Conservation (phyloP, 2,797 vertebrate species). For the Spinus pinus region DNA sequence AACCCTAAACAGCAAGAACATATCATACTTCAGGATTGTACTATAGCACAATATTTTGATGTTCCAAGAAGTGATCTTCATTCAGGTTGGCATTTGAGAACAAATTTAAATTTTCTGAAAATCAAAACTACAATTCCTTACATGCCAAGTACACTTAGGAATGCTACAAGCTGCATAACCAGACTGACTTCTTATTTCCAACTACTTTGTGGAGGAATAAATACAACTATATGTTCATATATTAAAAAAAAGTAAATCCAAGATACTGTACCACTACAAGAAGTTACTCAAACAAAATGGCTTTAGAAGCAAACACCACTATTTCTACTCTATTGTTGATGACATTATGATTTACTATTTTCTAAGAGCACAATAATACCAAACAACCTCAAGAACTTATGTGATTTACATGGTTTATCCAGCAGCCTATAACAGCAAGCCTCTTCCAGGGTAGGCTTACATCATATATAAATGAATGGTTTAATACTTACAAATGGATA, state of each 20-base stretch:
- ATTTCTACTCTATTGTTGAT: not conserved
- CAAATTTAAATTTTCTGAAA: not conserved
- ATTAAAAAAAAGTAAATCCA: not conserved
- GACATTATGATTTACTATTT: not conserved
- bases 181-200: not conserved
- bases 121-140: not conserved
- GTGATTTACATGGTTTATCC: not conserved
- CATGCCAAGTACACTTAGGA: not conserved
- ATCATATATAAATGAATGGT: not conserved
- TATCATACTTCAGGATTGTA: not conserved
- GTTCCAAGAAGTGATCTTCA: not conserved
- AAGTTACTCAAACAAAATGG: not conserved
- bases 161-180: not conserved
- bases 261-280: not conserved
- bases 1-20: not conserved
- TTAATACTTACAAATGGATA: not conserved
- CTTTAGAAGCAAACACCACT: not conserved
- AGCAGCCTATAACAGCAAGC: not conserved
- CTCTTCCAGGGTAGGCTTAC: not conserved
- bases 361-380: not conserved
- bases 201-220: not conserved
- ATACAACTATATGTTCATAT: not conserved
- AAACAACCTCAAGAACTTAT: not conserved
- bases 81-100: not conserved
- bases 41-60: not conserved